Conservation (phyloP, 2,888 invertebrate genomes). For the Amphimallon solstitiale region DNA sequence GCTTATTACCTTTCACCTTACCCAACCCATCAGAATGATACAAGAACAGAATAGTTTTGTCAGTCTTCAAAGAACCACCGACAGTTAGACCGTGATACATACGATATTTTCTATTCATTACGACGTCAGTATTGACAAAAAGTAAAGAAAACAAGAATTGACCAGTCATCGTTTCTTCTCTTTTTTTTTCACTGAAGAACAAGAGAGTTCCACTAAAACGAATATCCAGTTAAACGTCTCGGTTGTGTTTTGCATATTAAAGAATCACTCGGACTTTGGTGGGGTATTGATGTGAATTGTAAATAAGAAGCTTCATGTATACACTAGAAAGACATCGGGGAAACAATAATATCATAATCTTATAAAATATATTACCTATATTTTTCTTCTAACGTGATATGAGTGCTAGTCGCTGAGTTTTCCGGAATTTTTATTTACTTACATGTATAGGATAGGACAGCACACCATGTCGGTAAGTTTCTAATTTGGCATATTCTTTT, state of each 20-base stretch:
- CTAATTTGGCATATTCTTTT: constrained; percentile 26
- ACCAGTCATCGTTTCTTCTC: background rate
- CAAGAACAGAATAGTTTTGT: constrained; percentile 34
- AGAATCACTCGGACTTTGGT: constrained; percentile 11
- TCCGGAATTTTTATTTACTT: constrained; percentile 23
- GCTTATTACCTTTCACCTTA: constrained; percentile 42
- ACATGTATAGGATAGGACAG: constrained; percentile 26
- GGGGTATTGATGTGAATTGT: constrained; percentile 26
- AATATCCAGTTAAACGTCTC: constrained; percentile 23
- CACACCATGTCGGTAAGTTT: constrained; percentile 39
- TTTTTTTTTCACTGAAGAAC: too few relatives aligned
- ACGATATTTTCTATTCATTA: background rate
- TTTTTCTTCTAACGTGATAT: constrained; percentile 33
- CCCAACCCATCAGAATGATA: constrained; percentile 39
- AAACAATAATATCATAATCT: constrained; percentile 13
- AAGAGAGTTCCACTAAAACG: constrained; percentile 16
- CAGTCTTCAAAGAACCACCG: constrained; percentile 36
- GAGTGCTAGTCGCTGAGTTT: constrained; percentile 25
- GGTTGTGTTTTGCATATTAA: constrained; percentile 34
- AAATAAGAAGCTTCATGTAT: constrained; percentile 19
- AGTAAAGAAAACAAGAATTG: background rate
- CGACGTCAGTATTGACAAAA: background rate
- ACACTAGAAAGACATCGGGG: constrained; percentile 19
- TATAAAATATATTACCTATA: too few relatives aligned
- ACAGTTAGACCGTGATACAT: constrained; percentile 15